phyloP scores from a whole-genome alignment of 2,888 invertebrate species.

The Machimus rusticus region DNA sequence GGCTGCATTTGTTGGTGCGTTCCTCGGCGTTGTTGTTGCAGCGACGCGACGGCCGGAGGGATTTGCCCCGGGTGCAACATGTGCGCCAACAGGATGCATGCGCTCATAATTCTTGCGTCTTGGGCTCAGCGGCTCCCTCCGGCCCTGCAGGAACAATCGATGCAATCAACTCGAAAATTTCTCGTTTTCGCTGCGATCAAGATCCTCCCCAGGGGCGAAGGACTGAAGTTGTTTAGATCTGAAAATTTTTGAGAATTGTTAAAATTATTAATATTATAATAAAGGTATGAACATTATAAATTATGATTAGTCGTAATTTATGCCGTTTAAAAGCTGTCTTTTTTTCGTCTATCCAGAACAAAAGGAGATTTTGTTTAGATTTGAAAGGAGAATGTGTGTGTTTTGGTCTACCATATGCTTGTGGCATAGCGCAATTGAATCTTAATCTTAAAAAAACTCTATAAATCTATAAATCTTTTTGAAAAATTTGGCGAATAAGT shows the following conservation, averaged over 20 bases:
- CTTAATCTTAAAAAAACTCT: no score
- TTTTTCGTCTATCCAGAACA: no score
- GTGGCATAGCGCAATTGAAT: no score
- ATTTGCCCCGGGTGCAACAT: constrained; percentile 29
- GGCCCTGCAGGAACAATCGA: constrained; percentile 11
- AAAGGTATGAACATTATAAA: no score
- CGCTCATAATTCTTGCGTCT: constrained; percentile 20
- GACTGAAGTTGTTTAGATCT: neutral
- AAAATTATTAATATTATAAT: no score
- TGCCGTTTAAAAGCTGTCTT: no score
- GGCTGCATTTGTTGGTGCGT: neutral
- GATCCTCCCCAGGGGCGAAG: neutral
- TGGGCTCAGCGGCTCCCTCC: neutral
- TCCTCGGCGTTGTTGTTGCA: neutral
- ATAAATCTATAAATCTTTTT: no score
- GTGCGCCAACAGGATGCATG: constrained; percentile 36
- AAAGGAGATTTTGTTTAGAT: no score
- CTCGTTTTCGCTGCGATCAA: neutral
- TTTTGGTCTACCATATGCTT: no score
- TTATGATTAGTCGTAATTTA: no score
- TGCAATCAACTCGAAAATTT: constrained; percentile 29
- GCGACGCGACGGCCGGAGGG: neutral
- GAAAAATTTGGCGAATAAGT: no score
- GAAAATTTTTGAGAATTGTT: neutral
- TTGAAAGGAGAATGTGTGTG: no score